Percentiles rank a stretch among this genome's conserved stretches.
phyloP scores from a whole-genome alignment of 1,140 invertebrate genomes.

The Drosophila punjabiensis region DNA sequence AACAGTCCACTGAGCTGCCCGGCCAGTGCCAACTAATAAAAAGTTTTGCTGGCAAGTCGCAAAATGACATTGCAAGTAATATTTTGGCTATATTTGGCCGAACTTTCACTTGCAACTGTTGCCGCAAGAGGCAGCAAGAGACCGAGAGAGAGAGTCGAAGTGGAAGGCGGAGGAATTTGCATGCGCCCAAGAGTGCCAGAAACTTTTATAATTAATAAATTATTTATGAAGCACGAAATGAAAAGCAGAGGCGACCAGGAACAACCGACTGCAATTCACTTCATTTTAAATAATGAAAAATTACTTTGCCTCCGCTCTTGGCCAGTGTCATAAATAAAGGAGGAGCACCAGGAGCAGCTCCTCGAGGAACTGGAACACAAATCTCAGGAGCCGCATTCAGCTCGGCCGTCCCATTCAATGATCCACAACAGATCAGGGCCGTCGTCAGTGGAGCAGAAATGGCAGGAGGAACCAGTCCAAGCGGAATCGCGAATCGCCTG shows the following conservation, averaged over 20 bases:
- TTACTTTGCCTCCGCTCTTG: conserved; percentile 69
- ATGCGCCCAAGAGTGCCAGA: conserved; percentile 68
- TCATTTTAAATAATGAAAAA: conserved; percentile 83
- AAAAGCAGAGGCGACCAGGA: conserved; percentile 54
- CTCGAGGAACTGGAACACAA: conserved; percentile 22
- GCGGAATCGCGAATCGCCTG: conserved; percentile 53
- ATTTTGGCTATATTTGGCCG: conserved; percentile 69
- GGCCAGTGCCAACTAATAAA: conserved; percentile 72
- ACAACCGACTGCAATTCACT: conserved; percentile 73
- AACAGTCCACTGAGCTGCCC: conserved; percentile 35
- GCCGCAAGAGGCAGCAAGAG: conserved; percentile 31
- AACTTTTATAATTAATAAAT: conserved; percentile 84
- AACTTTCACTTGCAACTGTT: conserved; percentile 77
- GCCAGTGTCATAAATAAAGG: conserved; percentile 75
- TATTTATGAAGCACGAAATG: conserved; percentile 80
- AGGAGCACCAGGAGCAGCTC: conserved; percentile 33
- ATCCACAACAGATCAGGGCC: conserved; percentile 38
- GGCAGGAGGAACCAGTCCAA: conserved; percentile 43
- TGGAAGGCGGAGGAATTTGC: conserved; percentile 50
- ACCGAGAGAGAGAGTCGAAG: not conserved
- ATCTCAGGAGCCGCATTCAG: conserved; percentile 23
- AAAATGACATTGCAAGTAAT: conserved; percentile 78
- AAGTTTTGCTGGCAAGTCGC: conserved; percentile 77
- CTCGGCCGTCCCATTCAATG: conserved; percentile 50
- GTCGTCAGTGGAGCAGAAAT: conserved; percentile 41